Evolutionary conservation across 2,113 vertebrate genomes (phyloP).

Genomic region (Desmodus rotundus): DNA sequence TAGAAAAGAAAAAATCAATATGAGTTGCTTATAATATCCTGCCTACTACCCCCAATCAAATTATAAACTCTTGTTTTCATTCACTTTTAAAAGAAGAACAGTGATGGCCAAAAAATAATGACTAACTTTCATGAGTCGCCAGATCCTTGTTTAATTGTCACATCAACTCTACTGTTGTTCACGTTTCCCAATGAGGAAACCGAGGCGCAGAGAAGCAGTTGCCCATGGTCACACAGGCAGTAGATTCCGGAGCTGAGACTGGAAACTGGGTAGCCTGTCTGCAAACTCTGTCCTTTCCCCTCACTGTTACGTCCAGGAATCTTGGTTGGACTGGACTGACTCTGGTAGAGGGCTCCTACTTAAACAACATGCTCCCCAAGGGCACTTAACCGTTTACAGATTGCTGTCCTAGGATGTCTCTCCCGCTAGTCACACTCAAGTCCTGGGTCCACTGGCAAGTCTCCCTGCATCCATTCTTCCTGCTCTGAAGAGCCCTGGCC

Average conservation of each 20-base stretch:
- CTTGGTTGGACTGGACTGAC: not conserved
- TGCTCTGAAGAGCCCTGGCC: not conserved
- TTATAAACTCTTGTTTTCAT: not conserved
- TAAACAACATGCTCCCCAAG: not conserved
- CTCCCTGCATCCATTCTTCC: not conserved
- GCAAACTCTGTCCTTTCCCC: not conserved
- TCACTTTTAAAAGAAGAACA: not conserved
- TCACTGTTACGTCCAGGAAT: not conserved
- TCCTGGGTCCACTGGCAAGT: not conserved
- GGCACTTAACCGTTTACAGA: not conserved
- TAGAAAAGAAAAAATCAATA: not conserved
- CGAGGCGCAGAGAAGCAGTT: not conserved
- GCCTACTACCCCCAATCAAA: not conserved
- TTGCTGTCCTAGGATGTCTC: not conserved
- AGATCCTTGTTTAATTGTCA: not conserved
- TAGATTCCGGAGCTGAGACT: not conserved
- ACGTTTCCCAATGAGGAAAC: not conserved
- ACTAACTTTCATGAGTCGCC: not conserved
- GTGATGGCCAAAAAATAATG: not conserved
- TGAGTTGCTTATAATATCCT: not conserved
- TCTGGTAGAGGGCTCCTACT: not conserved
- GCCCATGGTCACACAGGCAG: not conserved
- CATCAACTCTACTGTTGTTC: not conserved
- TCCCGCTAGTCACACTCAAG: not conserved
- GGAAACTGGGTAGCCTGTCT: not conserved